Conservation (phyloP, 2,797 vertebrate species). For the Spea hammondii region DNA sequence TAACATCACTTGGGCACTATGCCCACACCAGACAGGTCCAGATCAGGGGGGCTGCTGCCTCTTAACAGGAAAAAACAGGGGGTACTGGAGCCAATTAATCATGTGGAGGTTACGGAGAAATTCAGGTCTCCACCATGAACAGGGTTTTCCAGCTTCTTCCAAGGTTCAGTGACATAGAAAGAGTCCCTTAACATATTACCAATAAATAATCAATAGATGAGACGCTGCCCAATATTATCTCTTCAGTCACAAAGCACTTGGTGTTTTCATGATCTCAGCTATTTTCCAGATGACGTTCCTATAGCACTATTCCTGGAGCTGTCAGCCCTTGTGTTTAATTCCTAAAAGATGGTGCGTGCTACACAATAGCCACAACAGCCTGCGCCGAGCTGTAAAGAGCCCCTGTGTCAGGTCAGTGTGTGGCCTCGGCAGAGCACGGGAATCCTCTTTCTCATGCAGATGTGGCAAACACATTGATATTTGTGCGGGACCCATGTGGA, state of each 20-base stretch:
- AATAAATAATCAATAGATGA: too few species aligned
- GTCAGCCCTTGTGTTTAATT: slow-evolving; percentile 54
- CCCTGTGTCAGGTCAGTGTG: slow-evolving; percentile 54
- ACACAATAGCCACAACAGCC: slow-evolving; percentile 48
- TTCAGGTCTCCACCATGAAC: too few species aligned
- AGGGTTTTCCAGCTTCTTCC: too few species aligned
- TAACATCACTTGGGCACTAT: too few species aligned
- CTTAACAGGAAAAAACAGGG: slow-evolving; percentile 19
- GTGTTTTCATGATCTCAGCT: slow-evolving; percentile 32
- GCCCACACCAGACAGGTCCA: too few species aligned
- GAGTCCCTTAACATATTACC: too few species aligned
- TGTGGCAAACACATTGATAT: slow-evolving; percentile 36
- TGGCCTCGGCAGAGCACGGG: slow-evolving; percentile 51
- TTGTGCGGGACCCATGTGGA: slow-evolving; percentile 24
- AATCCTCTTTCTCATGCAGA: slow-evolving; percentile 56
- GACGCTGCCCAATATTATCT: not conserved
- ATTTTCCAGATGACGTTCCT: slow-evolving; percentile 32
- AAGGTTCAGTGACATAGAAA: too few species aligned
- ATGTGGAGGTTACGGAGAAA: too few species aligned
- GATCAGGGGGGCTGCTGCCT: slow-evolving; percentile 26
- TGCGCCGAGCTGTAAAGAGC: slow-evolving; percentile 48
- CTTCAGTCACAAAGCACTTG: not conserved
- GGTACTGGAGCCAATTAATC: too few species aligned
- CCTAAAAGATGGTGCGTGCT: slow-evolving; percentile 51
- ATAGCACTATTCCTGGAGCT: slow-evolving; percentile 36